These are phyloP conservation scores for Onychostoma macrolepis DNA, from an alignment of 2,113 vertebrate species.

Conservation along the genomic window DNA sequence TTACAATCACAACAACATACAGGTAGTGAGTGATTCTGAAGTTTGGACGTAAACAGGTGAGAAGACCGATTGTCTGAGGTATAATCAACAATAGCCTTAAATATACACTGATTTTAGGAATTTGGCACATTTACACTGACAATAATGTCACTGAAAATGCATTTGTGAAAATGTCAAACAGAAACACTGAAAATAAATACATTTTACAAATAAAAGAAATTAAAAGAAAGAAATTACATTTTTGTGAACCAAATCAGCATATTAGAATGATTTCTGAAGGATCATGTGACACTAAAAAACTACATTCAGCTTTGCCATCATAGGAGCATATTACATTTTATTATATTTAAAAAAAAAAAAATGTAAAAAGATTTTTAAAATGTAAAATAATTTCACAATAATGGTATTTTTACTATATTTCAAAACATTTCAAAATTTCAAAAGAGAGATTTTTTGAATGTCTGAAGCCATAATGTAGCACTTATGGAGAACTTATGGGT, in stretches of 20 bases:
- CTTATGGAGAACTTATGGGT: not conserved
- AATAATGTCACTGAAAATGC: not conserved
- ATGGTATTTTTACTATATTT: too few relatives aligned
- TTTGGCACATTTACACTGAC: not conserved
- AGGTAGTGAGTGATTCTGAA: not conserved
- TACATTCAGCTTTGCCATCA: too few relatives aligned
- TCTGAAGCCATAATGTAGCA: too few relatives aligned
- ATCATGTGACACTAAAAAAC: not conserved
- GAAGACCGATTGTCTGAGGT: not conserved
- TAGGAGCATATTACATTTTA: too few relatives aligned
- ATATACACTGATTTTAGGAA: not conserved
- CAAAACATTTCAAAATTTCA: too few relatives aligned
- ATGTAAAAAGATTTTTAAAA: too few relatives aligned
- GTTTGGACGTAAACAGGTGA: not conserved
- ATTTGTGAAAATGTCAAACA: not conserved
- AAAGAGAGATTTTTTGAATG: too few relatives aligned
- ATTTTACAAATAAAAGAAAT: not conserved
- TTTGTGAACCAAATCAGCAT: not conserved
- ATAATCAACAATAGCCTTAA: slow-evolving; percentile 10
- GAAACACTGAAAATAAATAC: too few relatives aligned
- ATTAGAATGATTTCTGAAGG: not conserved
- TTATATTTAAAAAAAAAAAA: too few relatives aligned
- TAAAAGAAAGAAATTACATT: not conserved
- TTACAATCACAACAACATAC: not conserved
- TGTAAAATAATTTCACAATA: not conserved